These are phyloP conservation scores for Pogonophryne albipinna DNA, from an alignment of 2,797 vertebrate genomes.

Conservation along the genomic window DNA sequence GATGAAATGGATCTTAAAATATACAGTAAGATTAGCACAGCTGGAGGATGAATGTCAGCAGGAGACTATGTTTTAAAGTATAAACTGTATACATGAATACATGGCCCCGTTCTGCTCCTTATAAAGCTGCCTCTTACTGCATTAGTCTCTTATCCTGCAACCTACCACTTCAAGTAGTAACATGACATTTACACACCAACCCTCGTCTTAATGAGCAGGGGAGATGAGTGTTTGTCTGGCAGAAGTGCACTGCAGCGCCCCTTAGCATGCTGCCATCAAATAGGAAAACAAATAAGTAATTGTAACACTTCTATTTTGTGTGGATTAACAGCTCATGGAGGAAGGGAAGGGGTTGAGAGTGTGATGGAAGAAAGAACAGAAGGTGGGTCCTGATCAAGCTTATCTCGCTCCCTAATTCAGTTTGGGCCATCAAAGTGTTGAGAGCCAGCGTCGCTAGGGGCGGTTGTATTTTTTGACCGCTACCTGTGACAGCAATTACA, in stretches of 20 bases:
- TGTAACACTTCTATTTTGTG: constrained; percentile 50
- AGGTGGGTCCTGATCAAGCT: constrained; percentile 72
- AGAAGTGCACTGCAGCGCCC: constrained; percentile 42
- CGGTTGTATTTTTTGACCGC: constrained; percentile 80
- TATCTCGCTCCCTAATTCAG: constrained; percentile 80
- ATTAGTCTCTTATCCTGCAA: constrained; percentile 57
- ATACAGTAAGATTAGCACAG: constrained; percentile 69
- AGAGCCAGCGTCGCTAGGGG: constrained; percentile 58
- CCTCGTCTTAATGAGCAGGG: constrained; percentile 60
- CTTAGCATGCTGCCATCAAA: constrained; percentile 33
- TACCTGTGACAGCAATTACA: constrained; percentile 84
- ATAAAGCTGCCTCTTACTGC: constrained; percentile 47
- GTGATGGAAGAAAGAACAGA: constrained; percentile 60
- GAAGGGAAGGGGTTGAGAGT: constrained; percentile 39
- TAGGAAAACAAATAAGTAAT: constrained; percentile 52
- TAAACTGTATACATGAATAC: constrained; percentile 36
- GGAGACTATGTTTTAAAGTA: constrained; percentile 47
- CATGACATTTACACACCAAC: constrained; percentile 40
- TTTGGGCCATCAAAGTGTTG: constrained; percentile 77
- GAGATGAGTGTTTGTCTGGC: constrained; percentile 57
- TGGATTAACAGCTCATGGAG: constrained; percentile 53
- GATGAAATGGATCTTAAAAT: constrained; percentile 70
- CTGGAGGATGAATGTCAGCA: constrained; percentile 53
- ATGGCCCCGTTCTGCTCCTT: constrained; percentile 25
- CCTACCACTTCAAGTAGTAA: constrained; percentile 59